Base-by-base conservation (phyloP, 2,888 invertebrate genomes). In the Troides oblongomaculatus region DNA sequence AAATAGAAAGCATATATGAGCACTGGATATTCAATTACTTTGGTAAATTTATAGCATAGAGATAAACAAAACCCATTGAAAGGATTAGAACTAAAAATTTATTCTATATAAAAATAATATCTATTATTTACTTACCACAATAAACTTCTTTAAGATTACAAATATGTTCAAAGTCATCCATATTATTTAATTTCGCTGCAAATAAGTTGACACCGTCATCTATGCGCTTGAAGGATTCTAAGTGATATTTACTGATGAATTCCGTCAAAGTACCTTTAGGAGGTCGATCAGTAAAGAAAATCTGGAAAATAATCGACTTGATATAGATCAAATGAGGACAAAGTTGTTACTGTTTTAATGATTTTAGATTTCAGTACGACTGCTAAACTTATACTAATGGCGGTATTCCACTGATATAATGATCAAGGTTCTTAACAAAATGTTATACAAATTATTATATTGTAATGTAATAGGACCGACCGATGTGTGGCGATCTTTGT, bases 281-380 rank as follows among this genome's bases (percentile, higher is more conserved):
- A 0, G 88, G 88, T 12, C 82, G 80, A 8, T 78, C 77, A 0
- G 78, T 76, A 76, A 89, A 87, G 23, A 78, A 73, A 0, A 87
- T 77, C 87, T 89, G 75, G 10, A 57, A 57, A 53, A 53, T 5
- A 53, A 17, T 39, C 1, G 10, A 8, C 10, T 10, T 10, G 39
- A 6, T 7, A 39, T 10, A 39, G 39, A 50, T 50, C 50, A 50
- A 50, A 39, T 10, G 39, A 39, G 1, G 39, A 8, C 39, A 39
- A 8, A 10, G 39, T 10, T 39, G 39, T 10, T 39, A 39, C 8
- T 39, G 39, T 39, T 39, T 10, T 39, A 39, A 8, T 39, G 7
- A 10, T 39, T 39, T 7, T 39, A 39, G 39, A 39, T 1, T 39
- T 39, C 1, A 10, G 7, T 39, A 1, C 39, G 10, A 0, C 39